Base-by-base conservation (phyloP, 2,113 vertebrate species). In the Salvelinus alpinus region DNA sequence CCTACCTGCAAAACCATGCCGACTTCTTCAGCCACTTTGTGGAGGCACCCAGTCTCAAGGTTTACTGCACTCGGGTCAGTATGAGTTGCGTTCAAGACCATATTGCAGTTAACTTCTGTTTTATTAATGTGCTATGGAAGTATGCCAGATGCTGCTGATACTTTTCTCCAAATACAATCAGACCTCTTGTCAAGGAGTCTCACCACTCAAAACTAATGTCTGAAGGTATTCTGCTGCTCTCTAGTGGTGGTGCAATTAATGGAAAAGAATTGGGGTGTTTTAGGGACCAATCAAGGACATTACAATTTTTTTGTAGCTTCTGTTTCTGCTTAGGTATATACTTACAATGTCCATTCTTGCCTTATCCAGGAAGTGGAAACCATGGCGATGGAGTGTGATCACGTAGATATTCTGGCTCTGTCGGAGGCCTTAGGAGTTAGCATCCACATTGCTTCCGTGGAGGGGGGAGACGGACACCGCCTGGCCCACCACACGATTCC, bases 21-120 rank as follows among this genome's bases (percentile, higher is more conserved):
- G 94, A 95, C 29, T 94, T 94, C 89, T 96, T 95, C 85, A 81
- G 88, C 44, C 89, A 95, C 85, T 96, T 96, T 76, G 85, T 96
- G 7, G 95, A 95, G 75, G 92, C 94, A 1, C 92, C 93, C 34
- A 88, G 90, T 76, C 87, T 96, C 27, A 91, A 88, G 9, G 91
- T 86, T 62, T 96, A 95, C 91, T 96, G 95, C 75, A 86, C 85
- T 74, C 92, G 95, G 5, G 95, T 96, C 9, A 72, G 89, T 78
- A 3, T 47, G 0, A 62, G 51, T 54, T 54, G 51, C 4, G 3
- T 16, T 18, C 5, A 54, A 54, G 51, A 54, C 51, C 51, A 44
- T 44, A 44, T 54, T 54, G 51, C 51, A 1, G 51, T 54, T 14
- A 44, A 44, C 9, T 38, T 38, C 51, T 54, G 51, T 54, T 54